Percentiles rank a stretch among this genome's conserved stretches.
Conservation (phyloP, 1,140 invertebrate genomes). For the Brachionus manjavacas region DNA sequence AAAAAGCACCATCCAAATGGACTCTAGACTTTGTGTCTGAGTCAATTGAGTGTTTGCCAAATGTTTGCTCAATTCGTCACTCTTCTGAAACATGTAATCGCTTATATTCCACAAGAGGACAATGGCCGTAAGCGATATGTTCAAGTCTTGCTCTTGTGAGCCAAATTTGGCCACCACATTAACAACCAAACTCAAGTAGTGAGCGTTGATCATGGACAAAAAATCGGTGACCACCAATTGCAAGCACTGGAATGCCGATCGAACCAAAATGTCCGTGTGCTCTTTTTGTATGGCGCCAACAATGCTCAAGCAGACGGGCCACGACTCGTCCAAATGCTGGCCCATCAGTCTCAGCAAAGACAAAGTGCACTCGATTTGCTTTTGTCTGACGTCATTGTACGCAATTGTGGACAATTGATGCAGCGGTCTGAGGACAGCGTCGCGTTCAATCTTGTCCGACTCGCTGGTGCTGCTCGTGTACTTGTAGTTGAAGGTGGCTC, state of each 20-base stretch:
- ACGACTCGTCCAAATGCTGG: constrained; percentile 81
- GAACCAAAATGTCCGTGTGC: constrained; percentile 74
- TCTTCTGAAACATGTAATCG: constrained; percentile 43
- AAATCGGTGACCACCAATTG: constrained; percentile 95
- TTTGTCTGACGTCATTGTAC: constrained; percentile 84
- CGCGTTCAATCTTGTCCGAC: constrained; percentile 66
- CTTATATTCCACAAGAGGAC: constrained; percentile 76
- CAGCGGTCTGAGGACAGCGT: constrained; percentile 76
- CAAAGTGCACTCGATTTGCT: constrained; percentile 87
- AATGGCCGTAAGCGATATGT: constrained; percentile 94
- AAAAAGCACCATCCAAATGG: constrained; percentile 39
- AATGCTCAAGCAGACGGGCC: constrained; percentile 66
- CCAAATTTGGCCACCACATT: constrained; percentile 93
- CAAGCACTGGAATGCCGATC: constrained; percentile 89
- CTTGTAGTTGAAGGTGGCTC: constrained; percentile 26
- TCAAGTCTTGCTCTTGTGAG: constrained; percentile 88
- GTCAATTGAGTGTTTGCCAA: not conserved
- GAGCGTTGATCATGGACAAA: constrained; percentile 76
- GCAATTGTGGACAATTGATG: constrained; percentile 79
- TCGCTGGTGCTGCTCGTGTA: not conserved
- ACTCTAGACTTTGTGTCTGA: constrained; percentile 2
- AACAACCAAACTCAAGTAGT: constrained; percentile 80
- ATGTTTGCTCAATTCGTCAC: not conserved
- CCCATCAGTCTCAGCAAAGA: constrained; percentile 86
- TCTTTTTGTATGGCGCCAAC: constrained; percentile 41